Evolutionary conservation across 1,140 invertebrate genomes (phyloP).

Genomic region (Bactericera cockerelli): DNA sequence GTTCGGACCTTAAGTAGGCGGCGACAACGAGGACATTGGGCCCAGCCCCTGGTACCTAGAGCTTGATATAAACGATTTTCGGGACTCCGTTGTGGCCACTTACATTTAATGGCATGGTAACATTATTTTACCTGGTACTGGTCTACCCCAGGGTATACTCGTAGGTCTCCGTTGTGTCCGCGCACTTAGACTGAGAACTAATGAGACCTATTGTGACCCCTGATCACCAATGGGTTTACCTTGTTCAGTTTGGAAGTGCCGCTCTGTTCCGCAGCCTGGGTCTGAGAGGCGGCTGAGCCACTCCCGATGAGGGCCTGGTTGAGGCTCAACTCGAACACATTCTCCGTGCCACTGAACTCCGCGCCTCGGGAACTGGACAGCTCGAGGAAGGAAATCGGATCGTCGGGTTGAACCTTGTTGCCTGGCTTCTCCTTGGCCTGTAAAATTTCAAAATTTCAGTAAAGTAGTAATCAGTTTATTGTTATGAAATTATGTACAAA

Average conservation of each 20-base stretch:
- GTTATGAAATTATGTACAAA: background rate
- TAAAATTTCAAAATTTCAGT: conserved; percentile 16
- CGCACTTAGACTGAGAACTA: no score
- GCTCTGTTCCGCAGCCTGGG: conserved; percentile 15
- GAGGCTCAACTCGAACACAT: conserved; percentile 91
- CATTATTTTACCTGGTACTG: no score
- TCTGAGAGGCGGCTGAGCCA: conserved; percentile 10
- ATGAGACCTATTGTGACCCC: no score
- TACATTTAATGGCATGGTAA: no score
- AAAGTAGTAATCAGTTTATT: background rate
- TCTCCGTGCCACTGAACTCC: conserved; percentile 47
- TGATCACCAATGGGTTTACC: no score
- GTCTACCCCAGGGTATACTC: no score
- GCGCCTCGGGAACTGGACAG: conserved; percentile 51
- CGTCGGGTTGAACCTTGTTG: conserved; percentile 64
- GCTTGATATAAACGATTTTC: no score
- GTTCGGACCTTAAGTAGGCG: no score
- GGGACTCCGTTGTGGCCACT: no score
- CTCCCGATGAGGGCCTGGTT: conserved; percentile 70
- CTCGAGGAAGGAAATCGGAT: conserved; percentile 74
- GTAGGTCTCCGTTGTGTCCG: no score
- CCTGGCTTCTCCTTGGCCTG: conserved; percentile 52
- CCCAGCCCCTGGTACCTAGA: no score
- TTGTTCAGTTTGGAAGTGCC: conserved; percentile 54
- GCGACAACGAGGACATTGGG: no score